Conservation (phyloP, 1,140 invertebrate genomes). For the Brachionus koreanus region DNA sequence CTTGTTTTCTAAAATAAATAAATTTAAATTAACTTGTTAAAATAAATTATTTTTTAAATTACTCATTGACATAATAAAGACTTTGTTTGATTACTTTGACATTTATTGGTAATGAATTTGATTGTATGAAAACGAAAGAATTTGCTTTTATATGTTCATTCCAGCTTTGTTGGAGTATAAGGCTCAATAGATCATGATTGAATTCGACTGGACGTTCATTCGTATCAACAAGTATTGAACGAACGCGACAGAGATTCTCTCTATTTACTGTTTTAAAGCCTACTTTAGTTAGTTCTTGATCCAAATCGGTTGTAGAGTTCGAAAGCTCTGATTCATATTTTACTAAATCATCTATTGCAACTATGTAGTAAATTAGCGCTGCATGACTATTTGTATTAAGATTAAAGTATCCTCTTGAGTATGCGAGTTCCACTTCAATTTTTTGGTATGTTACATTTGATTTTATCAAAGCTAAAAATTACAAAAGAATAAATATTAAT, state of each 20-base stretch:
- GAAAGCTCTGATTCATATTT: neutral
- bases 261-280: neutral
- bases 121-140: neutral
- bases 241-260: neutral
- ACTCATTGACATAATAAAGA: neutral
- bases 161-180: neutral
- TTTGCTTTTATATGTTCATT: neutral
- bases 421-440: conserved; percentile 4
- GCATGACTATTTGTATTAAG: neutral
- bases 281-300: neutral
- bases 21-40: neutral
- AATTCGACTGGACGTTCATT: conserved; percentile 5
- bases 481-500: neutral
- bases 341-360: neutral
- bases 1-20: neutral
- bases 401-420: neutral
- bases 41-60: neutral
- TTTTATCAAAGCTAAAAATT: neutral
- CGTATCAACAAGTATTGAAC: neutral
- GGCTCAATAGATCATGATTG: neutral
- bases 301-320: neutral
- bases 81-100: neutral
- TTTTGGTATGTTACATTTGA: neutral
- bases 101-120: neutral
- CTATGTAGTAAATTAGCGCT: conserved; percentile 6